Percentiles rank a stretch among this genome's conserved stretches.
These are phyloP conservation scores for Macaria liturata DNA, from an alignment of 2,888 invertebrate species.

Conservation along the genomic window DNA sequence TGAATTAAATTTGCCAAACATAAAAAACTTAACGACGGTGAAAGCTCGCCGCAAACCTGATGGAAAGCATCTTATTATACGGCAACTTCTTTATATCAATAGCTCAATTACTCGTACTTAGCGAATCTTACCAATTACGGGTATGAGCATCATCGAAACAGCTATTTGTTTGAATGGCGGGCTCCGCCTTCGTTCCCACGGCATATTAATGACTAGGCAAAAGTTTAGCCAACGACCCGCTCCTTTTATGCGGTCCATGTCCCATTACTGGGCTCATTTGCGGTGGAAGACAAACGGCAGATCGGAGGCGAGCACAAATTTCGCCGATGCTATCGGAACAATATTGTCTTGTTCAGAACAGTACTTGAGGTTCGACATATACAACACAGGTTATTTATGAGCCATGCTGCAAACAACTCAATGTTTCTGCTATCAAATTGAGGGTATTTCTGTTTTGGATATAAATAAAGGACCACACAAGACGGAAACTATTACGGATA, in stretches of 20 bases:
- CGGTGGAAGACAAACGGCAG: conserved; percentile 76
- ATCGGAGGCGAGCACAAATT: conserved; percentile 76
- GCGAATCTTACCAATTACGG: conserved; percentile 18
- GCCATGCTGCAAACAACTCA: too few species aligned
- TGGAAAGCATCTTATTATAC: conserved; percentile 3
- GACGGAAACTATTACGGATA: too few species aligned
- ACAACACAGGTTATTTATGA: too few species aligned
- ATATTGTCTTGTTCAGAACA: conserved; percentile 13
- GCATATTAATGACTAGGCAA: conserved; percentile 76
- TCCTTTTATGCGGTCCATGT: conserved; percentile 67
- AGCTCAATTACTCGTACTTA: conserved; percentile 19
- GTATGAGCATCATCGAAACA: conserved; percentile 30
- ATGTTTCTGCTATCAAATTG: too few species aligned
- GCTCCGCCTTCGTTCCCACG: conserved; percentile 65
- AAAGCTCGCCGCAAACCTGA: conserved; percentile 1
- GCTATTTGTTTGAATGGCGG: conserved; percentile 35
- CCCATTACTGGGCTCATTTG: conserved; percentile 78
- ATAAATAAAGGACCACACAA: too few species aligned
- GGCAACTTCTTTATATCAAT: conserved; percentile 7
- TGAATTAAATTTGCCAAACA: not conserved
- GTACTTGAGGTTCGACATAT: conserved; percentile 6
- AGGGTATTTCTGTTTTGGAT: too few species aligned
- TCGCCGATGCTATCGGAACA: conserved; percentile 73
- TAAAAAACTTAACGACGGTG: not conserved
- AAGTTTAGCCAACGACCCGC: conserved; percentile 62